Conservation (phyloP, 1,140 invertebrate species). For the Zaprionus nigranus region DNA sequence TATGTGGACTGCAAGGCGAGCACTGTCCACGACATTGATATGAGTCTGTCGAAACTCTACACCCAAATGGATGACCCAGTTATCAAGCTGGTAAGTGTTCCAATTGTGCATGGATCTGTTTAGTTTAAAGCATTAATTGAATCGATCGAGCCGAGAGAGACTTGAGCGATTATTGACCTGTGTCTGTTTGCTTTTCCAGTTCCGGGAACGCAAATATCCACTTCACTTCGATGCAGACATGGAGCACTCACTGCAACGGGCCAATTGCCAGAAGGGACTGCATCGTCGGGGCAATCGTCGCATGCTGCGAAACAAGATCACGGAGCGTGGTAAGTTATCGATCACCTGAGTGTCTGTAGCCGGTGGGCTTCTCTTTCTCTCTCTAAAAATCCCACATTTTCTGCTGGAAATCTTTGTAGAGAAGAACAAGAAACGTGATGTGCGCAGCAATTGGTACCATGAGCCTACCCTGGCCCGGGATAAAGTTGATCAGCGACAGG, state of each 20-base stretch:
- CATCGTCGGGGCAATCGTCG: conserved; percentile 73
- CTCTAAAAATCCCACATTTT: conserved; percentile 31
- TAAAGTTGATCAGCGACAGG: conserved; percentile 67
- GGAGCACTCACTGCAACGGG: conserved; percentile 78
- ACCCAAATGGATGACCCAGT: conserved; percentile 84
- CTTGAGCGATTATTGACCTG: neutral
- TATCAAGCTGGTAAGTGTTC: conserved; percentile 76
- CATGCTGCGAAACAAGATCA: conserved; percentile 80
- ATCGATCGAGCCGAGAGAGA: too few species aligned
- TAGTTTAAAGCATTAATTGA: neutral
- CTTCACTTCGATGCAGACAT: conserved; percentile 84
- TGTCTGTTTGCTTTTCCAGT: conserved; percentile 56
- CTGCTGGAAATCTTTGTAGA: conserved; percentile 51
- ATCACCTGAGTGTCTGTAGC: conserved; percentile 10
- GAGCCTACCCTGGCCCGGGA: conserved; percentile 65
- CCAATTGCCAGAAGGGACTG: conserved; percentile 81
- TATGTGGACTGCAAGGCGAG: conserved; percentile 82
- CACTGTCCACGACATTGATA: conserved; percentile 76
- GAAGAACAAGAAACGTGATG: conserved; percentile 84
- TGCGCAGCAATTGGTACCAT: conserved; percentile 82
- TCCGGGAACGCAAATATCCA: conserved; percentile 85
- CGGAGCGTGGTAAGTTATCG: conserved; percentile 74
- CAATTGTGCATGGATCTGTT: neutral
- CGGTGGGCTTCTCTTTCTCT: conserved; percentile 27
- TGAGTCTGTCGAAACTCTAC: conserved; percentile 79